Evolutionary conservation across 2,797 vertebrate species (phyloP).

Genomic region (Chiloscyllium punctatum): DNA sequence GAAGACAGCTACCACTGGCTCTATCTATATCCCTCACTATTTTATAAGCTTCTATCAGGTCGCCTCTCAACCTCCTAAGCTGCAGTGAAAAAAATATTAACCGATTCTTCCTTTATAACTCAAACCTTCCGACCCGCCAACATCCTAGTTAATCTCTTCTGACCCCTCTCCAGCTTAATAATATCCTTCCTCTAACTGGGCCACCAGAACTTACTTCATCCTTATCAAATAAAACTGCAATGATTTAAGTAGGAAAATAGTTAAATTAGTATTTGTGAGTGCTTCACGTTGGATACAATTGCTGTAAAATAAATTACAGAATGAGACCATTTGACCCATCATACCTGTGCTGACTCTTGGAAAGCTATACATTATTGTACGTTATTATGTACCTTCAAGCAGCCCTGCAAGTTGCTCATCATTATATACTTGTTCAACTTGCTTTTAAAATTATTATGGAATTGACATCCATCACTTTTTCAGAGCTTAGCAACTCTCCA

Average conservation of each 20-base stretch:
- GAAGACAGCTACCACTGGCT: too few species aligned
- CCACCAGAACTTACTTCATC: neutral
- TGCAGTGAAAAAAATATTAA: too few species aligned
- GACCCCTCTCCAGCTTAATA: too few species aligned
- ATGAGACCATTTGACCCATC: neutral
- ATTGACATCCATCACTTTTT: neutral
- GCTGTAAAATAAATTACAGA: neutral
- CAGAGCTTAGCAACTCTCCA: neutral
- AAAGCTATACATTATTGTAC: neutral
- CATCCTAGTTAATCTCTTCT: too few species aligned
- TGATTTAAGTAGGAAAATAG: neutral
- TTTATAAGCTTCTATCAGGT: too few species aligned
- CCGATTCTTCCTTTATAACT: too few species aligned
- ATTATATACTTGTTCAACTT: neutral
- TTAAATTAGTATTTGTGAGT: neutral
- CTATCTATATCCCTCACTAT: too few species aligned
- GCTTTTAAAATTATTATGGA: neutral
- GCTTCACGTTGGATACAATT: neutral
- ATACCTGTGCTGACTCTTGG: neutral
- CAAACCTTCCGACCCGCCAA: too few species aligned
- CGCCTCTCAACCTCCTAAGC: too few species aligned
- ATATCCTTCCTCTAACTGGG: too few species aligned
- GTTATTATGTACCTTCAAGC: neutral
- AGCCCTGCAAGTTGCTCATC: neutral
- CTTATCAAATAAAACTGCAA: neutral